Base-by-base conservation (phyloP, 2,113 vertebrate genomes). In the Nymphicus hollandicus region DNA sequence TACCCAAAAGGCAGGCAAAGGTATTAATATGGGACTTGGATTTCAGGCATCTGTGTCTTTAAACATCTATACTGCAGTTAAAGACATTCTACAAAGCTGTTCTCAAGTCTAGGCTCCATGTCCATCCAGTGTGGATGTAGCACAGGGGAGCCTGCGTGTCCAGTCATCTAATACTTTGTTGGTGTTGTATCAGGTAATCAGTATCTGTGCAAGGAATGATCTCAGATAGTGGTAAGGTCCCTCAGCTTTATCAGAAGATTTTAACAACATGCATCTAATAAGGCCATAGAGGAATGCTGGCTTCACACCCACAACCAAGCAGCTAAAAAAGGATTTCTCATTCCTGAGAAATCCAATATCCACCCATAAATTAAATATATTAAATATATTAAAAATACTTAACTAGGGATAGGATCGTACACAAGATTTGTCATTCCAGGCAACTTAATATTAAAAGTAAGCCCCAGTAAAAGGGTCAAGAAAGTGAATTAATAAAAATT, bases 251-350 rank as follows among this genome's bases (percentile, higher is more conserved):
- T 5, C 79, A 13, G n/a, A 63, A n/a, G 5, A 12, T 47, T 77
- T 69, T 65, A 73, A 50, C 22, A 63, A 33, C 10, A n/a, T 0
- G 0, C 22, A 25, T 5, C 25, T 31, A 18, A 29, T 13, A 24
- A 41, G 28, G 63, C 6, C 41, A 24, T 4, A 79, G 73, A 74
- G 23, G 4, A 64, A 58, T 2, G 4, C 2, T 76, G 56, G 29
- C 39, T 44, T 81, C 50, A 66, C 16, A 53, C 0, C 10, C 14
- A 22, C 7, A 73, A 7, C 1, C 10, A 37, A 77, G 47, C 15
- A 49, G 12, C 8, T 50, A 43, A 41, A 60, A 52, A 37, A 22
- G 5, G 18, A 46, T 79, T 76, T 93, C 7, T 52, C 17, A 17
- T 25, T 27, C 22, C 4, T 76, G 47, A 72, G n/a, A 89, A 94